Evolutionary conservation across 1,140 invertebrate genomes (phyloP), one percentile per base, ranked within the genome.

Genomic region (Drosophila kohkoa): DNA sequence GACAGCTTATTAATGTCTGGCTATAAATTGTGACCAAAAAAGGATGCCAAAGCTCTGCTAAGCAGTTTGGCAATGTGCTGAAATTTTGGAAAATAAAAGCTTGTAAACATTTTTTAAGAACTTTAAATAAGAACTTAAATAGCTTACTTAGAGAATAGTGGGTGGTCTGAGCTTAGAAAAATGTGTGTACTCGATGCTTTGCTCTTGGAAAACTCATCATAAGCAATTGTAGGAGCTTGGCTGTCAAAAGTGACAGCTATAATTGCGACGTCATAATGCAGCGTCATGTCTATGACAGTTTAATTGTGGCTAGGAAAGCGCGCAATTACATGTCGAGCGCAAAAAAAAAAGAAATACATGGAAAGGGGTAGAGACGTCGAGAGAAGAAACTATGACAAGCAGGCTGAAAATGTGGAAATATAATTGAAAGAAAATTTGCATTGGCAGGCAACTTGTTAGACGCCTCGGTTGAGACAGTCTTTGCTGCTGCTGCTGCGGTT

Each of bases 1-100:
- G 90, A 91, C 90, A 91, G 90, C 82, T 90, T 91, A 90, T 91
- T 91, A 91, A 91, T 91, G 90, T 82, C 45, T 30, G 57, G 79
- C 68, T 69, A 91, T 91, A 90, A 88, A 88, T 91, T 77, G 65
- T 59, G 28, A 46, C 49, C 63, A 69, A 79, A 69, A 73, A 35
- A 20, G 25, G 25, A 28, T n/a, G 38, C 35, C 55, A 49, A 58
- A 71, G 51, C 16, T 30, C 32, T 25, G 32, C 7, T 41, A 32
- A 54, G 57, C 11, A 46, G 46, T 54, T 13, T 28, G 51, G 82
- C 71, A 79, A 79, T 79, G 77, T 51, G 8, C 6, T 38, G 10
- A 38, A 38, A 10, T 38, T 38, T 8, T 87, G 48, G 68, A 38
- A 38, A 38, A 10, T 38, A 11, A 38, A 38, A 38, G 35, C 41